Conservation (phyloP, 2,113 vertebrate genomes). For the Apaloderma vittatum region DNA sequence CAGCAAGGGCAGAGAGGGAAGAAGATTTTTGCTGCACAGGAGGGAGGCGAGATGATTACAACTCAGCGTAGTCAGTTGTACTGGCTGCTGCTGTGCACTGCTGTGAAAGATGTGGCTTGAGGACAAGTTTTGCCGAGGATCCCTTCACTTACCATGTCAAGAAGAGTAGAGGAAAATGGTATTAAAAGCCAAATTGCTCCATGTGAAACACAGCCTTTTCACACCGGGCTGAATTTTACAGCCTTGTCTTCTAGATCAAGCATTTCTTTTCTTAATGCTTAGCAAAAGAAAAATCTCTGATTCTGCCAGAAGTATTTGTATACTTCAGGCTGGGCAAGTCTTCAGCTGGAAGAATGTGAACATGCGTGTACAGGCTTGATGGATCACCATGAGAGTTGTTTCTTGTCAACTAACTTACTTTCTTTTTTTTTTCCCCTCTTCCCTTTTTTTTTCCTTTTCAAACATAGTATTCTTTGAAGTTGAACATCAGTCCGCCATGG, state of each 20-base stretch:
- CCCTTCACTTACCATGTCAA: not conserved
- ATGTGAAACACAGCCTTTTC: not conserved
- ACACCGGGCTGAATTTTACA: not conserved
- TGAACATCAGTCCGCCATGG: not conserved
- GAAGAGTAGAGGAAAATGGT: not conserved
- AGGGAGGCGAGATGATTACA: not conserved
- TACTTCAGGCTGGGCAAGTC: not conserved
- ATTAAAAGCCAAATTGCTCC: not conserved
- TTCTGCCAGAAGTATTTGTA: not conserved
- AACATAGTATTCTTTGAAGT: not conserved
- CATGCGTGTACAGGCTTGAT: not conserved
- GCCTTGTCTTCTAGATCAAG: not conserved
- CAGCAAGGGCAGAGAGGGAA: not conserved
- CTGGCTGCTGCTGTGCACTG: not conserved
- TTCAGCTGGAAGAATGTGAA: not conserved
- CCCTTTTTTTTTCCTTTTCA: accelerated
- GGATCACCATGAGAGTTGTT: not conserved
- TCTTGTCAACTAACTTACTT: not conserved
- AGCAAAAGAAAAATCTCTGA: not conserved
- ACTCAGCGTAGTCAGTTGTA: not conserved
- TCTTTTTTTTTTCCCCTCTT: too few species aligned
- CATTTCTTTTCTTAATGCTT: not conserved
- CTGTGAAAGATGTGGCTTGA: not conserved
- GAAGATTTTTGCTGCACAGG: not conserved
- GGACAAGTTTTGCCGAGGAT: not conserved